Evolutionary conservation across 1,140 invertebrate species (phyloP), one percentile per base, ranked within the genome.

Genomic region (Tetranychus urticae): DNA sequence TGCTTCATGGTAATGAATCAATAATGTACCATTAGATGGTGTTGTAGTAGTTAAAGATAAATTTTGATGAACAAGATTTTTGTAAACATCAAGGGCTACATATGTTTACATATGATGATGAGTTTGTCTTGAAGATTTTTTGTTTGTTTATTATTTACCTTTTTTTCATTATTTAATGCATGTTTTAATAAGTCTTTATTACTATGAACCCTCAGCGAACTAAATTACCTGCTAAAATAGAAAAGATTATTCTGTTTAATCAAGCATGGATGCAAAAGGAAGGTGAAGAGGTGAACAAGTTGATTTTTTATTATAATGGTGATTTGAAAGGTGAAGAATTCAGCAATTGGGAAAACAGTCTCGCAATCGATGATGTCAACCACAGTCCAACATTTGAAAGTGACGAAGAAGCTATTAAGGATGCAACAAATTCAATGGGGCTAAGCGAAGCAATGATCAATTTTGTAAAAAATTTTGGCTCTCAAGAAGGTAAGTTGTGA

Each of bases 381-480:
- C 10, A 33, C 2, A 55, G 33, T 55, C 12, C 12, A 14, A 14
- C 23, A 8, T 33, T 55, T 5, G 33, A 55, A n/a, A n/a, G 4
- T 35, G 34, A 35, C 33, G 10, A 14, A 3, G 12, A 31, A 31
- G 54, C 14, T 10, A 23, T 59, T 12, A 47, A 63, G 23, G 31
- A 56, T 13, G 46, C 37, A 45, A 45, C 61, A 23, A 56, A 47
- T 39, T 58, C 60, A 23, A 42, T 60, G 42, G 62, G 62, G 1
- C 54, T 63, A n/a, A 46, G 61, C n/a, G 58, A 63, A 58, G 58
- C 50, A 23, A n/a, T 63, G 8, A 61, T 61, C 45, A 63, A 56
- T 52, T 63, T 63, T 57, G 59, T 52, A 2, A 48, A 42, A 47
- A 61, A 63, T 35, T 63, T 63, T 35, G 59, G 58, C 56, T 37